Base-by-base conservation (phyloP, 2,797 vertebrate genomes). In the Ispidina lecontei region DNA sequence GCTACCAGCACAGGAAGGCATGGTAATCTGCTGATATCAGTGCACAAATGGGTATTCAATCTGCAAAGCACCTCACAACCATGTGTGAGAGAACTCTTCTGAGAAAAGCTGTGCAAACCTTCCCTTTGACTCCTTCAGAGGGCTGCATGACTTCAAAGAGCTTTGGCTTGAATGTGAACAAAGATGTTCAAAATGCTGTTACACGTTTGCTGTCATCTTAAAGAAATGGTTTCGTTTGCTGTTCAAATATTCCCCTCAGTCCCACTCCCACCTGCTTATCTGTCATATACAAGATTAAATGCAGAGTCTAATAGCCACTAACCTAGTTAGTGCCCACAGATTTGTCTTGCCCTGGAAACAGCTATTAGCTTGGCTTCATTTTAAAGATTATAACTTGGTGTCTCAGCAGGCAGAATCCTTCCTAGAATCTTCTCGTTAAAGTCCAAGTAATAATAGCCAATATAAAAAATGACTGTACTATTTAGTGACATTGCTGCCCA, bases 331-430 rank as follows among this genome's bases (percentile, higher is more conserved):
- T 54, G 62, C 60, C 68, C 73, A 49, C 17, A 89, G 75, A 91
- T 95, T 85, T 75, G 14, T 85, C 82, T 94, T 90, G 69, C 60
- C 39, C 33, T 75, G 79, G 62, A 56, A 95, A 59, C 80, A 75
- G 70, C 92, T 92, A 84, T 87, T 93, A 87, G 51, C 59, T 94
- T 90, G 88, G 69, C 84, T 94, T 93, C 52, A 51, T 85, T 64
- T 81, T 75, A 91, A 91, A 93, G 81, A 75, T 80, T 83, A 39
- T 69, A 87, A 90, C 81, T 54, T 72, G 75, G 52, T 85, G n/a
- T 87, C 76, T 89, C 88, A 90, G 79, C 63, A 80, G 78, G 69
- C 47, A 90, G 79, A 94, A 83, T 84, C 54, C 54, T 74, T 84
- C 58, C 81, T 83, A 77, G 74, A 29, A 92, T 67, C 78, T 92